Evolutionary conservation across 2,888 invertebrate genomes (phyloP).

Genomic region (Oconnorella tubifera): DNA sequence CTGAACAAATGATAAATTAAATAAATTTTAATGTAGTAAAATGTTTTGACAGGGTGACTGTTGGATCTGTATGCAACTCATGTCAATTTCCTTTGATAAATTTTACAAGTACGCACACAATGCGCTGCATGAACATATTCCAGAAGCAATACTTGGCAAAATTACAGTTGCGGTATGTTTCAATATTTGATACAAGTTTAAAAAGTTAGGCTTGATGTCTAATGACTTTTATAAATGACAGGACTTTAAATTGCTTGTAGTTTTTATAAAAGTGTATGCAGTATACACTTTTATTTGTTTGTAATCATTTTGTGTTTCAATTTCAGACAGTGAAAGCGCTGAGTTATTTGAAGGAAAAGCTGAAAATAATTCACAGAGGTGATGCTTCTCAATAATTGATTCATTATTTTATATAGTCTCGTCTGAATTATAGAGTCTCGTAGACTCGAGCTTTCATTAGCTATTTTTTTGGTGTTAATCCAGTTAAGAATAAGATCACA

Average conservation of each 20-base stretch:
- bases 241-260: too few species aligned
- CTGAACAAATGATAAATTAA: too few species aligned
- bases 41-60: constrained; percentile 73
- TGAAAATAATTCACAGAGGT: constrained; percentile 89
- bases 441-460: too few species aligned
- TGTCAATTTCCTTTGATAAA: constrained; percentile 96
- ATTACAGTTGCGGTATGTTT: constrained; percentile 53
- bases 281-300: too few species aligned
- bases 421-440: too few species aligned
- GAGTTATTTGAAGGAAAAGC: constrained; percentile 93
- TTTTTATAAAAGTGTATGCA: too few species aligned
- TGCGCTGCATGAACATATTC: constrained; percentile 24
- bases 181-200: too few species aligned
- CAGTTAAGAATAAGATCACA: too few species aligned
- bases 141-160: constrained; percentile 46
- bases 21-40: too few species aligned
- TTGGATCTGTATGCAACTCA: constrained; percentile 99
- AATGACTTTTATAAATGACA: not conserved
- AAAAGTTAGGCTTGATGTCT: not conserved
- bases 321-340: constrained; percentile 82
- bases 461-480: too few species aligned
- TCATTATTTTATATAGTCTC: too few species aligned
- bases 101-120: constrained; percentile 68
- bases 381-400: too few species aligned
- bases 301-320: not conserved